Evolutionary conservation across 1,140 invertebrate species (phyloP).

Genomic region (Calosoma granatense): DNA sequence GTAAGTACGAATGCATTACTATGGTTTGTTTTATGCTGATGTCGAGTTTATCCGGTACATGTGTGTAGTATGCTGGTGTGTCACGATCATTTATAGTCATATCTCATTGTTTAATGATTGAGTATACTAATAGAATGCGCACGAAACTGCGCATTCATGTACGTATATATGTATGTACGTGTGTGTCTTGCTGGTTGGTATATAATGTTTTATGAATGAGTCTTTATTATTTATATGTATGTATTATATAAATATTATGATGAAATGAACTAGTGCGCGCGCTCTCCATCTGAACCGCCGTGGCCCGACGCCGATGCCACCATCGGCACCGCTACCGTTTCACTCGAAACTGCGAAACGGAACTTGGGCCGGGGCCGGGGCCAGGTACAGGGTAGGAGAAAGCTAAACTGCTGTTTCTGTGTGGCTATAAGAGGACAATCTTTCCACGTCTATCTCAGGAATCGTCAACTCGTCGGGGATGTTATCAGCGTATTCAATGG

Average conservation of each 20-base stretch:
- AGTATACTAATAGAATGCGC: too few relatives aligned
- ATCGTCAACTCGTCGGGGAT: conserved; percentile 77
- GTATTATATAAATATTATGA: background rate
- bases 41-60: too few relatives aligned
- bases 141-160: too few relatives aligned
- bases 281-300: background rate
- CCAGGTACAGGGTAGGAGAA: conserved; percentile 18
- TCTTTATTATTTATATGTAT: background rate
- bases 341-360: conserved; percentile 23
- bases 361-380: conserved; percentile 21
- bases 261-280: too few relatives aligned
- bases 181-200: too few relatives aligned
- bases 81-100: too few relatives aligned
- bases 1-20: too few relatives aligned
- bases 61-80: too few relatives aligned
- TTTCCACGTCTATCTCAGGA: conserved; percentile 82
- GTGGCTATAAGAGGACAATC: conserved; percentile 82
- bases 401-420: conserved; percentile 84
- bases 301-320: background rate
- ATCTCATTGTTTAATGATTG: too few relatives aligned
- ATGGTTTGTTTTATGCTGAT: too few relatives aligned
- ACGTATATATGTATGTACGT: too few relatives aligned
- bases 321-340: background rate
- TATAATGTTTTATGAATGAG: too few relatives aligned
- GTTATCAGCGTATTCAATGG: conserved; percentile 84